phyloP scores from a whole-genome alignment of 1,140 invertebrate species.

The Zaprionus lachaisei region DNA sequence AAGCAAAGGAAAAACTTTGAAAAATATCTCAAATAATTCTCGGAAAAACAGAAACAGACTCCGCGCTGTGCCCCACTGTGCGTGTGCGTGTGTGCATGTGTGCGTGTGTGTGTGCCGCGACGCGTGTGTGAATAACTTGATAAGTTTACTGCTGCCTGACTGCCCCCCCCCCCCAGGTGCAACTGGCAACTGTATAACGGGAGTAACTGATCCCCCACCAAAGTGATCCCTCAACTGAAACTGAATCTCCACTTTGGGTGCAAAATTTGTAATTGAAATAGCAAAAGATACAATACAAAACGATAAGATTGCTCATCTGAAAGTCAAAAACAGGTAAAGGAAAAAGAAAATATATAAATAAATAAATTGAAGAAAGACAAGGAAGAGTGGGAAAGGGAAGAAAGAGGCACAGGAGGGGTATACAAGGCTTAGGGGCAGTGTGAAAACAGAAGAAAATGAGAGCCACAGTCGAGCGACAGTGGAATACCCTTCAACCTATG shows the following conservation, averaged over 20 bases:
- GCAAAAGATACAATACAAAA: slow-evolving; percentile 19
- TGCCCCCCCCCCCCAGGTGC: background rate
- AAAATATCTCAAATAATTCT: background rate
- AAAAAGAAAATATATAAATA: slow-evolving; percentile 6
- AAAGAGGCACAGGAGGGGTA: no score
- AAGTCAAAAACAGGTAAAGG: slow-evolving; percentile 74
- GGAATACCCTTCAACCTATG: no score
- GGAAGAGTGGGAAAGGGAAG: no score
- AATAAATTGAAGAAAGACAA: slow-evolving; percentile 4
- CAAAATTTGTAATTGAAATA: slow-evolving; percentile 79
- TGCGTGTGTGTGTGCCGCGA: slow-evolving; percentile 21
- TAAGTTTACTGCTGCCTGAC: slow-evolving; percentile 9
- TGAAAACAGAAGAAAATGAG: no score
- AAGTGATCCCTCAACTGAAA: background rate
- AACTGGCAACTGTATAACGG: slow-evolving; percentile 16
- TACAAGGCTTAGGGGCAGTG: no score
- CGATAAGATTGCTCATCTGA: slow-evolving; percentile 45
- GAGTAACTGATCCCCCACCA: slow-evolving; percentile 4
- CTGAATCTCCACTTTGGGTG: slow-evolving; percentile 36
- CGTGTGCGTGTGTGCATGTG: slow-evolving; percentile 10
- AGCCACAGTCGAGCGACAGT: no score
- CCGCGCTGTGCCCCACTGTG: slow-evolving; percentile 11
- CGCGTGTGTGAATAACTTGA: slow-evolving; percentile 54
- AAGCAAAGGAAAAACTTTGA: background rate
- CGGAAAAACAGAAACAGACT: slow-evolving; percentile 31